Evolutionary conservation across 2,113 vertebrate genomes (phyloP), one percentile per base, ranked within the genome.

Genomic region (Lepus europaeus): DNA sequence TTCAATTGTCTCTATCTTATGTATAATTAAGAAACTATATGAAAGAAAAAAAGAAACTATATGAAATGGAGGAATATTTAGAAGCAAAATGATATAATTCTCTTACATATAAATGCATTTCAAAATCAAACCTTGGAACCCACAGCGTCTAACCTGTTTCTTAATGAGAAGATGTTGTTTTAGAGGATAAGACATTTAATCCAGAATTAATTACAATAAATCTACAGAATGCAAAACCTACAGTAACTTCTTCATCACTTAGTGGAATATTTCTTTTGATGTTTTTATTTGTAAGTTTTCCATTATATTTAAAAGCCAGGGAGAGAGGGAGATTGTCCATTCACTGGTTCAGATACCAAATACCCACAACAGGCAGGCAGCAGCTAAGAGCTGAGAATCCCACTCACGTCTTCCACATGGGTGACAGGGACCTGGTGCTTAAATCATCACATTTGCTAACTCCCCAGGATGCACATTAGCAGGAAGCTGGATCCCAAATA

Each of bases 141-240:
- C 69, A 72, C 10, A 87, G 49, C 77, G 14, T 76, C 84, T 87
- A 91, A 88, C 2, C 4, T 80, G 20, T 29, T 91, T 94, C 36
- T 88, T 90, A 87, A 59, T 66, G 39, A 70, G 27, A 72, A n/a
- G 0, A 76, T 84, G 49, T 29, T 81, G 8, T 73, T 92, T 78
- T 87, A 68, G 49, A 95, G 88, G 25, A 27, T n/a, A 63, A 91
- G 25, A 36, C 66, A 78, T 76, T 96, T 59, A 77, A 61, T 72
- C 9, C 22, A 76, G 36, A 87, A 87, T 76, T 78, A 33, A 51
- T 69, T 23, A 83, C 3, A 61, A 56, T 49, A 77, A 84, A 83
- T 70, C 14, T 72, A 89, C 5, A 93, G 69, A 84, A 3, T 77
- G 27, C 6, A 39, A 87, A 72, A 69, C 93, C 70, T 82, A 13